Conservation (phyloP, 2,113 vertebrate genomes). For the Rallus limicola region DNA sequence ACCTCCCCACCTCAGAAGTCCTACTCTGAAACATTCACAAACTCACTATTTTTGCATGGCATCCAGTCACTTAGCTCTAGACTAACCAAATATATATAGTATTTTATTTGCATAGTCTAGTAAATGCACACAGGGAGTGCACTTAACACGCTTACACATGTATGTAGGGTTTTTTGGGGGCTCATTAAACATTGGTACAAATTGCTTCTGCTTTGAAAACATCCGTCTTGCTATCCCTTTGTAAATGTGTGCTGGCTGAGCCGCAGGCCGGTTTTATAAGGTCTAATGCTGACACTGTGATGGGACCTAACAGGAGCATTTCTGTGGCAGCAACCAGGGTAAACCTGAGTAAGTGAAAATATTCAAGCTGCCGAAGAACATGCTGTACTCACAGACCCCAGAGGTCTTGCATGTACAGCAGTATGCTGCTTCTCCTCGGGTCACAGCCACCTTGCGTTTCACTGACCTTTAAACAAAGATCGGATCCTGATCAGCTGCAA, state of each 20-base stretch:
- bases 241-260: background rate
- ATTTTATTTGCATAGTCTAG: slow-evolving; percentile 64
- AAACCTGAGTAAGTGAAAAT: background rate
- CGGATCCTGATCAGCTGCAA: background rate
- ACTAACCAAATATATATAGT: background rate
- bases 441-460: accelerated
- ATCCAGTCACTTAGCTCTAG: slow-evolving; percentile 14
- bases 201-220: slow-evolving; percentile 68
- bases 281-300: accelerated
- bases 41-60: background rate
- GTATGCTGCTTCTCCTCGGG: background rate
- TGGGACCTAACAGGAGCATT: background rate
- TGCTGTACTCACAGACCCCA: background rate
- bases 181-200: slow-evolving; percentile 27
- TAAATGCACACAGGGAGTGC: slow-evolving; percentile 38
- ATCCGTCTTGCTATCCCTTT: background rate
- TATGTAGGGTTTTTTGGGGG: background rate
- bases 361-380: background rate
- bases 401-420: background rate
- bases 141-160: background rate
- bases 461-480: background rate
- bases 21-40: background rate
- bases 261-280: background rate
- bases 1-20: background rate
- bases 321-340: background rate